Percentiles rank a stretch among this genome's conserved stretches.
phyloP scores from a whole-genome alignment of 2,797 vertebrate genomes.

The Kryptopterus vitreolus region DNA sequence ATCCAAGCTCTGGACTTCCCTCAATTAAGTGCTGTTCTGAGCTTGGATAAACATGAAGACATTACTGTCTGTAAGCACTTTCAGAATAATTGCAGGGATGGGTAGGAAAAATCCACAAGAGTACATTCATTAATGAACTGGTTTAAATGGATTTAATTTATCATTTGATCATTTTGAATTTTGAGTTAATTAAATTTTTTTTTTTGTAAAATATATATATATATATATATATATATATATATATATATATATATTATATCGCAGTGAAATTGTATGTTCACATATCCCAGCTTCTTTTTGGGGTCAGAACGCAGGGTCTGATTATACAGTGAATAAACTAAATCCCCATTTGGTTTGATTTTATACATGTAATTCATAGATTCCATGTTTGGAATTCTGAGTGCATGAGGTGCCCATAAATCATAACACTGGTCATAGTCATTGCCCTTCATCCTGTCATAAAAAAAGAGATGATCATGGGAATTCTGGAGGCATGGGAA shows the following conservation, averaged over 20 bases:
- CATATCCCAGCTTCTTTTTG: too few relatives aligned
- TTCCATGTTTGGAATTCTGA: conserved; percentile 3
- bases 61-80: not conserved
- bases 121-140: too few relatives aligned
- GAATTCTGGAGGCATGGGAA: not conserved
- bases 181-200: too few relatives aligned
- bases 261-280: too few relatives aligned
- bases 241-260: too few relatives aligned
- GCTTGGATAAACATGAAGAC: not conserved
- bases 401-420: conserved; percentile 7
- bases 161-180: too few relatives aligned
- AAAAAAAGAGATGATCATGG: not conserved
- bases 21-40: not conserved
- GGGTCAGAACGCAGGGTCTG: too few relatives aligned
- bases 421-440: conserved; percentile 1
- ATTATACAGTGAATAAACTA: conserved; percentile 3
- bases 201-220: too few relatives aligned
- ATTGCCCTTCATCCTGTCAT: conserved; percentile 9
- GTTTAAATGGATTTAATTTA: too few relatives aligned
- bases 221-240: too few relatives aligned
- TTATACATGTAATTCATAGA: conserved; percentile 4
- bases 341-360: conserved; percentile 8
- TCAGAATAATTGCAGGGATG: not conserved
- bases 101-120: not conserved
- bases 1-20: not conserved